Evolutionary conservation across 2,888 invertebrate species (phyloP).

Genomic region (Athalia rosae): DNA sequence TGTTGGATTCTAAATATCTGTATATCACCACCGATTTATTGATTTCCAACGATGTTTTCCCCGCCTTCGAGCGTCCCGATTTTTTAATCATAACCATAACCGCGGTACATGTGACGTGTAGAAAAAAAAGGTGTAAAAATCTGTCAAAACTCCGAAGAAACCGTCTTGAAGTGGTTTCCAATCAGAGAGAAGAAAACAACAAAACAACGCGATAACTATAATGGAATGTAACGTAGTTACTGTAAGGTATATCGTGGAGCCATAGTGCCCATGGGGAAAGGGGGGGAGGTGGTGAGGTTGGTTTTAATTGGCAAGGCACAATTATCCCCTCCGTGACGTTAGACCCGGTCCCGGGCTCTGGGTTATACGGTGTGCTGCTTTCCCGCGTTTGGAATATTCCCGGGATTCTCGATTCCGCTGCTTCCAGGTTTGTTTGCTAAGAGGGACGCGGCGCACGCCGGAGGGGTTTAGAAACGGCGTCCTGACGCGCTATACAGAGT

Average conservation of each 20-base stretch:
- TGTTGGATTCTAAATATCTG: slow-evolving; percentile 26
- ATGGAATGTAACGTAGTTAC: background rate
- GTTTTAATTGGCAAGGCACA: slow-evolving; percentile 38
- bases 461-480: slow-evolving; percentile 33
- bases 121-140: background rate
- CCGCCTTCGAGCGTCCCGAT: slow-evolving; percentile 1
- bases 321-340: slow-evolving; percentile 44
- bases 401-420: slow-evolving; percentile 56
- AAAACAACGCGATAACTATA: slow-evolving; percentile 3
- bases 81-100: background rate
- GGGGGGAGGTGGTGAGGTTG: background rate
- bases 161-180: background rate
- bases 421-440: slow-evolving; percentile 40
- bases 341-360: slow-evolving; percentile 37
- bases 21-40: slow-evolving; percentile 15
- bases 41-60: background rate
- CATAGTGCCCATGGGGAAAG: background rate
- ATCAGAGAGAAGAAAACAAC: background rate
- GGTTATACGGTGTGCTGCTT: slow-evolving; percentile 13
- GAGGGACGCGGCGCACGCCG: slow-evolving; percentile 41
- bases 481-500: slow-evolving; percentile 14
- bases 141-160: background rate
- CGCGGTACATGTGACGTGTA: background rate
- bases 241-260: background rate
- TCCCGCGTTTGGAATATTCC: slow-evolving; percentile 48